phyloP scores from a whole-genome alignment of 2,888 invertebrate species.

The Tenthredo livida region DNA sequence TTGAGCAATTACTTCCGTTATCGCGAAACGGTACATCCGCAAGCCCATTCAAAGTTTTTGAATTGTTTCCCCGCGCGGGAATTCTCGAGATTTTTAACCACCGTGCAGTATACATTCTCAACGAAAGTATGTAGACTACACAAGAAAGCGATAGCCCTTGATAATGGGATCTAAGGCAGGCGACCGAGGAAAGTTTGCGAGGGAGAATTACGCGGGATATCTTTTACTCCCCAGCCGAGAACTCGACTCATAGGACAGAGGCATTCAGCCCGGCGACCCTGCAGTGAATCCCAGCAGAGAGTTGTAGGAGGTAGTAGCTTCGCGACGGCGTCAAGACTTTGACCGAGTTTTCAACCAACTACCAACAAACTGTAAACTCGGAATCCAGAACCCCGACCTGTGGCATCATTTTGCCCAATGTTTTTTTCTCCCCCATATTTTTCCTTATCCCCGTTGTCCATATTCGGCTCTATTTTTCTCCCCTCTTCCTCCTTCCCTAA shows the following conservation, averaged over 20 bases:
- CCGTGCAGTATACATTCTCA: neutral
- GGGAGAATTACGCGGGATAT: conserved; percentile 47
- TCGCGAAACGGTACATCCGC: neutral
- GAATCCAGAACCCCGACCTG: conserved; percentile 52
- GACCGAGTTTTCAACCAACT: conserved; percentile 76
- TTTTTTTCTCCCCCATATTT: neutral
- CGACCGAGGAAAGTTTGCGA: conserved; percentile 34
- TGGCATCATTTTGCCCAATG: conserved; percentile 36
- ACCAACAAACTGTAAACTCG: conserved; percentile 61
- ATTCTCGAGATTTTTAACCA: neutral
- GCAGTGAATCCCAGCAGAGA: conserved; percentile 42
- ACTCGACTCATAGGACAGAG: conserved; percentile 41
- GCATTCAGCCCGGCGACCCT: conserved; percentile 48
- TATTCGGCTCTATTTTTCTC: neutral
- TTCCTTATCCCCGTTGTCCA: neutral
- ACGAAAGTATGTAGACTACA: neutral
- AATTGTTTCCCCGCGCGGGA: neutral
- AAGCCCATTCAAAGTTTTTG: neutral
- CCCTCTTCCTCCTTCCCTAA: neutral
- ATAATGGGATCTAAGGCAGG: conserved; percentile 36
- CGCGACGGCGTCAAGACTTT: conserved; percentile 74
- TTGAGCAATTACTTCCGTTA: neutral
- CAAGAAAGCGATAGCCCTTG: conserved; percentile 21
- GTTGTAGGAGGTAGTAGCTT: conserved; percentile 47
- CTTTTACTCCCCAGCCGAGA: conserved; percentile 27